Evolutionary conservation across 2,888 invertebrate genomes (phyloP), one percentile per base, ranked within the genome.

Genomic region (Phyllotreta cruciferae): DNA sequence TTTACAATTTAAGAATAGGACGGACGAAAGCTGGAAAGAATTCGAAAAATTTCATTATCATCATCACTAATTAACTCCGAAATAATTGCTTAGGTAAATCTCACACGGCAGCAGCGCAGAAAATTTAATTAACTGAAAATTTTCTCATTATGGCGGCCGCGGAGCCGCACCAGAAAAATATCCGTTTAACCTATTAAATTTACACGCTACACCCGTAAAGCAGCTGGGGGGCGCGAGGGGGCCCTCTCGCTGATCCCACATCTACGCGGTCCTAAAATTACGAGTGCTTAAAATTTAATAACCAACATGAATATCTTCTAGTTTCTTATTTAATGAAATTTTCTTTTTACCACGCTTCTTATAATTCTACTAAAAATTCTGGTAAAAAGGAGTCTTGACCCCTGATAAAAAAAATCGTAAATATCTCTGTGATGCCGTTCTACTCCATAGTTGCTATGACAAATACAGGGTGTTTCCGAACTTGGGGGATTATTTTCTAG

Each of bases 51-150:
- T 61, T 56, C 64, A 60, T 61, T 64, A 64, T 64, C 64, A 64
- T 61, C 64, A 53, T 61, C 61, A 42, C 53, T 64, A 61, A 64
- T 64, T 64, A 64, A 64, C 61, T 57, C 38, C 24, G 61, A 61
- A 57, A 57, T 64, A 61, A 64, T 64, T 64, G 61, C 60, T 49
- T 10, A 64, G 61, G 61, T 64, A 61, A 64, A 61, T 64, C 64
- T 61, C 56, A 61, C 53, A 61, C 49, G 50, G 56, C 64, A 53
- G 61, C 57, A 49, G 11, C 52, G 35, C 52, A 49, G 57, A 64
- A 61, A 64, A 64, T 64, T 64, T 64, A 64, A 64, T 64, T 61
- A 64, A 64, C 64, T 61, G 61, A 54, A 64, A 64, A 64, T 64
- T 64, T 64, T 56, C 64, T 64, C 64, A 64, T 64, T 64, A 64